Evolutionary conservation across 1,140 invertebrate species (phyloP).

Genomic region (Apis laboriosa): DNA sequence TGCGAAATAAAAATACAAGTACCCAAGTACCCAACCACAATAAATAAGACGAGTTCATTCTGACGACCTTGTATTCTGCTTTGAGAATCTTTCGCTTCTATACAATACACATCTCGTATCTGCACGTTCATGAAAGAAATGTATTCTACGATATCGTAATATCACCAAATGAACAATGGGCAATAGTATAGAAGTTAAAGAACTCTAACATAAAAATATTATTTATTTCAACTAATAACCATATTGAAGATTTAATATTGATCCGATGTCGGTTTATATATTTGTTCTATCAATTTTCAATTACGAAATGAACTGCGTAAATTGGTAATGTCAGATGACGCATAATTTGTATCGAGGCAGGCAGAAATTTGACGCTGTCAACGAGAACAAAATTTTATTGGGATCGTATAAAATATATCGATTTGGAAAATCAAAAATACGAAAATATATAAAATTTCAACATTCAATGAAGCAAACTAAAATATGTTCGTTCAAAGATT

Average conservation of each 20-base stretch:
- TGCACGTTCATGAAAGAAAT: not conserved
- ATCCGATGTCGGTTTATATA: not conserved
- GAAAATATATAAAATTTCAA: not conserved
- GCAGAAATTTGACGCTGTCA: constrained; percentile 25
- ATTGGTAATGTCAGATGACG: constrained; percentile 17
- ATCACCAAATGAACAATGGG: not conserved
- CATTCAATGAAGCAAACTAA: not conserved
- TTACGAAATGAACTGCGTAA: not conserved
- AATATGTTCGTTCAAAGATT: not conserved
- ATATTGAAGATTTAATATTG: not conserved
- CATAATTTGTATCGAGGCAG: constrained; percentile 12
- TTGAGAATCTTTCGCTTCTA: not conserved
- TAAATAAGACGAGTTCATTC: constrained; percentile 3
- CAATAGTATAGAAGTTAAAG: not conserved
- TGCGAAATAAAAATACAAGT: constrained; percentile 37
- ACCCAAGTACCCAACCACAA: not conserved
- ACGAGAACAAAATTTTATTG: not conserved
- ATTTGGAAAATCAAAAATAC: not conserved
- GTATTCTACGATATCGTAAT: not conserved
- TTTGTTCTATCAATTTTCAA: not conserved
- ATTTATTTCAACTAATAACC: not conserved
- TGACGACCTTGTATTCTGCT: not conserved
- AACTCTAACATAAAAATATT: not conserved
- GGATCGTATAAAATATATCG: not conserved
- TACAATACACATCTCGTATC: not conserved